Evolutionary conservation across 2,888 invertebrate species (phyloP).

Genomic region (Trachelus troglodyta): DNA sequence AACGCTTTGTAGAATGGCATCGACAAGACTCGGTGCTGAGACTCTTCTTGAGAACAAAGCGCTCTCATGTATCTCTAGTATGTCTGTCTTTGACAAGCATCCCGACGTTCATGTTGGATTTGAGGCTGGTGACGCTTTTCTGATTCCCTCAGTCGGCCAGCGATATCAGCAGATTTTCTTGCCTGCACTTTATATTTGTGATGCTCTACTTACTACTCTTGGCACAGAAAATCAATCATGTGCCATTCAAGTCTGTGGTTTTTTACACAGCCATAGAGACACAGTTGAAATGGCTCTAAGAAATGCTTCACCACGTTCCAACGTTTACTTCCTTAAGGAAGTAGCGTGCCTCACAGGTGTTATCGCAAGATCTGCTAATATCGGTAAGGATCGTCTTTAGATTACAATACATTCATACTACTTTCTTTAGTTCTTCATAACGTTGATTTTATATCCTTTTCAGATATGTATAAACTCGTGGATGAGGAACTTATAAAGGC

Average conservation of each 20-base stretch:
- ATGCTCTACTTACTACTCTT: slow-evolving; percentile 83
- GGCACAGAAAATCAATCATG: slow-evolving; percentile 87
- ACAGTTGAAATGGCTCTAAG: slow-evolving; percentile 83
- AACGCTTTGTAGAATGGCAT: slow-evolving; percentile 78
- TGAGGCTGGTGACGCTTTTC: slow-evolving; percentile 58
- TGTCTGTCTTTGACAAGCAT: slow-evolving; percentile 79
- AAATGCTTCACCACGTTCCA: slow-evolving; percentile 75
- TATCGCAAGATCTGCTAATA: slow-evolving; percentile 76
- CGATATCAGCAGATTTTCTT: slow-evolving; percentile 87
- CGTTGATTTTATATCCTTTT: slow-evolving; percentile 13
- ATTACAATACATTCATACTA: not conserved
- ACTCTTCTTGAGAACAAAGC: slow-evolving; percentile 72
- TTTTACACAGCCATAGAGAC: slow-evolving; percentile 84
- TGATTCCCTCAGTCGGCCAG: slow-evolving; percentile 74
- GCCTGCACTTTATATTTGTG: slow-evolving; percentile 84
- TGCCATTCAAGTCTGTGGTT: slow-evolving; percentile 82
- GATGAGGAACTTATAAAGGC: slow-evolving; percentile 53
- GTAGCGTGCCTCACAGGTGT: slow-evolving; percentile 82
- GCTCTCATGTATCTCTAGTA: slow-evolving; percentile 73
- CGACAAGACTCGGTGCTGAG: slow-evolving; percentile 76
- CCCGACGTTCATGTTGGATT: slow-evolving; percentile 72
- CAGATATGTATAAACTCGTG: slow-evolving; percentile 62
- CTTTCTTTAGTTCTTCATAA: not conserved
- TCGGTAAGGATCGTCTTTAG: slow-evolving; percentile 44
- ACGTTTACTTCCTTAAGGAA: slow-evolving; percentile 77